Conservation (phyloP, 2,113 vertebrate species). For the Thinocorus orbignyianus region DNA sequence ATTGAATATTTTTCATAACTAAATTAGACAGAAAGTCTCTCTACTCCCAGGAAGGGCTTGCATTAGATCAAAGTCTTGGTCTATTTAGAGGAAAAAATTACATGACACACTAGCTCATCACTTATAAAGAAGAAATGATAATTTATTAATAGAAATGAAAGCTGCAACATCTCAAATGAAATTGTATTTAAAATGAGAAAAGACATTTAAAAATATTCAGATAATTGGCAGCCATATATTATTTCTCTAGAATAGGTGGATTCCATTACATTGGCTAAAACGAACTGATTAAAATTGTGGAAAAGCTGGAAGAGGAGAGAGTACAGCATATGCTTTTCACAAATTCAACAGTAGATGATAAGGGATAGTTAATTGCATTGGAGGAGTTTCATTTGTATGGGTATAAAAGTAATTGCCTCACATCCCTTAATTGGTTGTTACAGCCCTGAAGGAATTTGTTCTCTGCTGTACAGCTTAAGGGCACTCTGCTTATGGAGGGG, state of each 20-base stretch:
- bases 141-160: conserved; percentile 38
- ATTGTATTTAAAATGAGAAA: conserved; percentile 46
- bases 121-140: background rate
- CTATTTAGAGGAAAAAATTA: conserved; percentile 41
- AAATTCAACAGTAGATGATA: conserved; percentile 51
- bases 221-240: conserved; percentile 8
- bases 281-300: conserved; percentile 28
- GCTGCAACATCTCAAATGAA: conserved; percentile 46
- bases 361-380: conserved; percentile 45
- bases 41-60: background rate
- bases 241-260: conserved; percentile 15
- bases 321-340: background rate
- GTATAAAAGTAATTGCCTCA: conserved; percentile 56
- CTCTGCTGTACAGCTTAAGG: background rate
- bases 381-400: conserved; percentile 52
- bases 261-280: conserved; percentile 9
- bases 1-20: conserved; percentile 70
- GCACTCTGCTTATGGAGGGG: background rate
- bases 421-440: conserved; percentile 47
- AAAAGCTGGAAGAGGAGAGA: background rate
- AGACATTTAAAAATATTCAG: conserved; percentile 19
- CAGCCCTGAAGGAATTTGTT: conserved; percentile 38
- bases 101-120: conserved; percentile 15
- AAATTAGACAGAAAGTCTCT: conserved; percentile 48
- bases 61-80: conserved; percentile 33